phyloP scores from a whole-genome alignment of 2,113 vertebrate species.

The Cariama cristata region DNA sequence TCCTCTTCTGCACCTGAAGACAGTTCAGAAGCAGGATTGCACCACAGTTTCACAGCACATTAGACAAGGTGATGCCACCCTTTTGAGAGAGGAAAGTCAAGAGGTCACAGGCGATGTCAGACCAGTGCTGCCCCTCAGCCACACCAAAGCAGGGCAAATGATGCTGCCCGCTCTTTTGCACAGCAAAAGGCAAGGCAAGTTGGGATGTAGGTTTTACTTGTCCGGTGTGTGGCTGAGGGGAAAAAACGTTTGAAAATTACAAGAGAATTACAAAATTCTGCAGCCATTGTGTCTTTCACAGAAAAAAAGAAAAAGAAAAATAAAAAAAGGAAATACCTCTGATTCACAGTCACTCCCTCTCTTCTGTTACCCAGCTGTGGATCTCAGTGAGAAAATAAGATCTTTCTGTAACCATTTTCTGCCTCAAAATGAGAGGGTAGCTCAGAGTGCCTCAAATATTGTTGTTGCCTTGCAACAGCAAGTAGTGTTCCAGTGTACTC shows the following conservation, averaged over 20 bases:
- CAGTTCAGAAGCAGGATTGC: neutral
- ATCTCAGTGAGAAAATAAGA: neutral
- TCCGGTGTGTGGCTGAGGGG: neutral
- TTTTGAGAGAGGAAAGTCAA: accelerated
- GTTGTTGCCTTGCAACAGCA: neutral
- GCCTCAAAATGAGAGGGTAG: neutral
- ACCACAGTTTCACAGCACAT: accelerated
- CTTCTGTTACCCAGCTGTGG: neutral
- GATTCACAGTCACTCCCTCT: neutral
- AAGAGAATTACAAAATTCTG: neutral
- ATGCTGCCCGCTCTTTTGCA: neutral
- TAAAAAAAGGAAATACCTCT: neutral
- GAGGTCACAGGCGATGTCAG: neutral
- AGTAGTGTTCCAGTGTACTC: neutral
- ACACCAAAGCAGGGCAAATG: neutral
- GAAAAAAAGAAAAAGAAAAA: neutral
- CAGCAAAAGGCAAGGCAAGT: neutral
- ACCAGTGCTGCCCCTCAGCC: neutral
- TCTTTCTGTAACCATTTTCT: neutral
- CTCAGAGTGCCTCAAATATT: neutral
- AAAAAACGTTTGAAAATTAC: accelerated
- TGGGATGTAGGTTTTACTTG: neutral
- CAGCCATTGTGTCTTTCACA: neutral
- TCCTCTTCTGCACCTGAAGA: neutral
- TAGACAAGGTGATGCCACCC: neutral